A percentile compares a stretch with the other conserved stretches of the same genome.
Evolutionary conservation across 1,140 invertebrate genomes (phyloP).

Genomic region (Drosophila bipectinata): DNA sequence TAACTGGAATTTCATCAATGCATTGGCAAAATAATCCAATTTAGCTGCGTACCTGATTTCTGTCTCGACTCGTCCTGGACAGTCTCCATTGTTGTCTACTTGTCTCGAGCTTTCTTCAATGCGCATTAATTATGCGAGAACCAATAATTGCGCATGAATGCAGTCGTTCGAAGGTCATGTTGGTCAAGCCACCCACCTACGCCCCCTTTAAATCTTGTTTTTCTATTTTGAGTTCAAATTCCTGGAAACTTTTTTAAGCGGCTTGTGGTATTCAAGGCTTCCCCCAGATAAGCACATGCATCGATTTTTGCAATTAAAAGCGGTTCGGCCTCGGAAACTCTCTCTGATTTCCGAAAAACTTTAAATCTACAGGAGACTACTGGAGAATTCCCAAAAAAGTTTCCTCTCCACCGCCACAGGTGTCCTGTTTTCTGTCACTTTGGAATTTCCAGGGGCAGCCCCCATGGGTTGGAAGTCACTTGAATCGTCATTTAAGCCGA

Average conservation of each 20-base stretch:
- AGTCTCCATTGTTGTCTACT: slow-evolving; percentile 33
- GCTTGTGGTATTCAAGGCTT: slow-evolving; percentile 37
- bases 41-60: slow-evolving; percentile 5
- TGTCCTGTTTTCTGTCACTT: slow-evolving; percentile 32
- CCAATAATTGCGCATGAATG: slow-evolving; percentile 56
- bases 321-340: slow-evolving; percentile 4
- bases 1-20: slow-evolving; percentile 12
- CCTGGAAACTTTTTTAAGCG: slow-evolving; percentile 34
- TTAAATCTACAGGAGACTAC: slow-evolving; percentile 11
- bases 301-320: slow-evolving; percentile 53
- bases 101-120: slow-evolving; percentile 34
- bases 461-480: slow-evolving; percentile 21
- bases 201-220: slow-evolving; percentile 2
- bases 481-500: slow-evolving; percentile 72
- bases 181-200: not conserved
- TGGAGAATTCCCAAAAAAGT: not conserved
- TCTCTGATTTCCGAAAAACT: slow-evolving; percentile 17
- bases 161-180: slow-evolving; percentile 46
- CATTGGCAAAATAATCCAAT: slow-evolving; percentile 19
- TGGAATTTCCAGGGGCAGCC: slow-evolving; percentile 21
- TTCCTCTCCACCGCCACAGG: slow-evolving; percentile 16
- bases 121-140: slow-evolving; percentile 56
- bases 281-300: slow-evolving; percentile 13
- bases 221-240: slow-evolving; percentile 24
- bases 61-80: slow-evolving; percentile 2